phyloP scores from a whole-genome alignment of 2,797 vertebrate genomes.

The Hapalemur alaotrensis region DNA sequence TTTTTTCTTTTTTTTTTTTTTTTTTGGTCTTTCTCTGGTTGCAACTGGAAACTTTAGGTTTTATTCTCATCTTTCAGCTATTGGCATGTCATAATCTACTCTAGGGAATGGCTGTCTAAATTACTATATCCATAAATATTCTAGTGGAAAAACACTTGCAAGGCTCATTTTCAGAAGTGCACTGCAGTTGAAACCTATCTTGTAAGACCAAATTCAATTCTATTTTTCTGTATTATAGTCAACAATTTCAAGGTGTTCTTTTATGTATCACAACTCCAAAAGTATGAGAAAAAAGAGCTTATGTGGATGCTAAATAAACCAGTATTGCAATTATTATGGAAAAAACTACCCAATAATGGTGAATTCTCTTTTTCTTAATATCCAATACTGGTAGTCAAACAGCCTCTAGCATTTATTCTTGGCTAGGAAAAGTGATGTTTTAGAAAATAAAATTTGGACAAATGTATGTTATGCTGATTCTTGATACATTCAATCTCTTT shows the following conservation, averaged over 20 bases:
- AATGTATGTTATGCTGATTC: not conserved
- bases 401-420: constrained; percentile 29
- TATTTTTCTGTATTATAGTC: constrained; percentile 23
- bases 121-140: constrained; percentile 69
- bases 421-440: not conserved
- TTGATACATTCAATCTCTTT: not conserved
- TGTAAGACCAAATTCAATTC: constrained; percentile 33
- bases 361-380: constrained; percentile 1
- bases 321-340: not conserved
- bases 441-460: constrained; percentile 45
- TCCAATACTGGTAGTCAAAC: not conserved
- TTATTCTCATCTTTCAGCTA: constrained; percentile 37
- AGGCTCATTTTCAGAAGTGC: constrained; percentile 45
- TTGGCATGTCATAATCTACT: constrained; percentile 40
- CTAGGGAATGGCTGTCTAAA: constrained; percentile 54
- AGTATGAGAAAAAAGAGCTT: constrained; percentile 5
- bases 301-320: not conserved
- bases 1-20: not conserved
- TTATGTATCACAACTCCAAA: constrained; percentile 42
- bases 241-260: constrained; percentile 43
- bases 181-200: not conserved
- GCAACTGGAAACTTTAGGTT: constrained; percentile 30
- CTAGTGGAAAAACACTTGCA: constrained; percentile 59
- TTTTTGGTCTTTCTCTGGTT: constrained; percentile 36
- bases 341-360: not conserved